These are phyloP conservation scores for Pagetopsis macropterus DNA, from an alignment of 2,797 vertebrate genomes.

Conservation along the genomic window DNA sequence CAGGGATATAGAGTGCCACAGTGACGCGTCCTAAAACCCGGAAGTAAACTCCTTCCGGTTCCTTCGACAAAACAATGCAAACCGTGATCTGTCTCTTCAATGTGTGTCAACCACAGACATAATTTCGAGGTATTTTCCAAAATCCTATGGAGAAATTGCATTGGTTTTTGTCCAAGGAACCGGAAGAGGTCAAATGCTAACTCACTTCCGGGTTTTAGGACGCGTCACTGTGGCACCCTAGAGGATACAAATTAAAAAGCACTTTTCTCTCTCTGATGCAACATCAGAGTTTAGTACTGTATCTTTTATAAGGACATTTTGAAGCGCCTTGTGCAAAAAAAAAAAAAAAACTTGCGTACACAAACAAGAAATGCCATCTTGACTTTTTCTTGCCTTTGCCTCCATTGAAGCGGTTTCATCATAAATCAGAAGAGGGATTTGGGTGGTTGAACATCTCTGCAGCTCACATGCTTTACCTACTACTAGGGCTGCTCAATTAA, in stretches of 20 bases:
- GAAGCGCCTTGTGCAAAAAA: not conserved
- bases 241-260: slow-evolving; percentile 35
- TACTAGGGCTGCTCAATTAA: too few species aligned
- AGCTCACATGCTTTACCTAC: slow-evolving; percentile 14
- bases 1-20: slow-evolving; percentile 23
- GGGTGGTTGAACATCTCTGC: slow-evolving; percentile 12
- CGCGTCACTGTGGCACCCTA: too few species aligned
- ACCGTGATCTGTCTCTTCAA: too few species aligned
- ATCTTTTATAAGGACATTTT: slow-evolving; percentile 61
- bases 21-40: too few species aligned
- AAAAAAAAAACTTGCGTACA: not conserved
- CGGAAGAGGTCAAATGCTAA: too few species aligned
- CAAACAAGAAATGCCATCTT: slow-evolving; percentile 14
- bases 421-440: not conserved
- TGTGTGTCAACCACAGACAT: too few species aligned
- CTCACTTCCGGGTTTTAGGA: too few species aligned
- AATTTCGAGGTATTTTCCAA: too few species aligned
- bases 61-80: too few species aligned
- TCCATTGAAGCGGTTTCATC: slow-evolving; percentile 12
- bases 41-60: too few species aligned
- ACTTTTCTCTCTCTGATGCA: slow-evolving; percentile 41
- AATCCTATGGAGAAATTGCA: too few species aligned
- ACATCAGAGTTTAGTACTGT: slow-evolving; percentile 68
- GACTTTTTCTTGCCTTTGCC: slow-evolving; percentile 19
- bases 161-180: too few species aligned